Percentiles rank a stretch among this genome's conserved stretches.
phyloP scores from a whole-genome alignment of 2,888 invertebrate species.

The Diarsia dahlii region DNA sequence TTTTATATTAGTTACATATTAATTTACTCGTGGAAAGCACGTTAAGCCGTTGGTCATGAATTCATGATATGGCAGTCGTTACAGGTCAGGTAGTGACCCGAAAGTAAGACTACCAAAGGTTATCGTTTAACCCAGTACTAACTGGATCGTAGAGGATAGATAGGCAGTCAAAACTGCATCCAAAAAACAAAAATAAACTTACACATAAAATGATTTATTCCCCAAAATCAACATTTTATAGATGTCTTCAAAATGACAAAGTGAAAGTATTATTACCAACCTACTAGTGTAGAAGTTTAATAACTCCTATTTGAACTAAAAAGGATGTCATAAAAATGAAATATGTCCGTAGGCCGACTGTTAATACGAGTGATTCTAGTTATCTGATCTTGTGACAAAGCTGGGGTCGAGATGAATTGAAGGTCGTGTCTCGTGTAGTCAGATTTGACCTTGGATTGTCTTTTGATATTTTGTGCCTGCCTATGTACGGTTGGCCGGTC shows the following conservation, averaged over 20 bases:
- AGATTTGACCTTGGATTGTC: slow-evolving; percentile 28
- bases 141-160: too few relatives aligned
- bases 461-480: slow-evolving; percentile 34
- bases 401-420: slow-evolving; percentile 30
- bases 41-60: too few relatives aligned
- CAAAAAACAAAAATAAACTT: background rate
- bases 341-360: slow-evolving; percentile 45
- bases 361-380: slow-evolving; percentile 42
- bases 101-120: too few relatives aligned
- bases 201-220: background rate
- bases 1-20: background rate
- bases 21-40: background rate
- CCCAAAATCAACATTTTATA: slow-evolving; percentile 10
- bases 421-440: slow-evolving; percentile 10
- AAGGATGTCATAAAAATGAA: slow-evolving; percentile 60
- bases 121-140: too few relatives aligned
- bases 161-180: slow-evolving; percentile 1
- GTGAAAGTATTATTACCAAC: background rate
- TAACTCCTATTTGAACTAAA: slow-evolving; percentile 33
- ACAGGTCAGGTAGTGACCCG: too few relatives aligned
- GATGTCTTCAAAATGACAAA: background rate
- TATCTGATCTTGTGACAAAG: slow-evolving; percentile 55
- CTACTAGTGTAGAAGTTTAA: slow-evolving; percentile 24
- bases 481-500: too few relatives aligned
- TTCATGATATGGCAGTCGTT: too few relatives aligned